These are phyloP conservation scores for Drosophila lini DNA, from an alignment of 1,140 invertebrate genomes.

Conservation along the genomic window DNA sequence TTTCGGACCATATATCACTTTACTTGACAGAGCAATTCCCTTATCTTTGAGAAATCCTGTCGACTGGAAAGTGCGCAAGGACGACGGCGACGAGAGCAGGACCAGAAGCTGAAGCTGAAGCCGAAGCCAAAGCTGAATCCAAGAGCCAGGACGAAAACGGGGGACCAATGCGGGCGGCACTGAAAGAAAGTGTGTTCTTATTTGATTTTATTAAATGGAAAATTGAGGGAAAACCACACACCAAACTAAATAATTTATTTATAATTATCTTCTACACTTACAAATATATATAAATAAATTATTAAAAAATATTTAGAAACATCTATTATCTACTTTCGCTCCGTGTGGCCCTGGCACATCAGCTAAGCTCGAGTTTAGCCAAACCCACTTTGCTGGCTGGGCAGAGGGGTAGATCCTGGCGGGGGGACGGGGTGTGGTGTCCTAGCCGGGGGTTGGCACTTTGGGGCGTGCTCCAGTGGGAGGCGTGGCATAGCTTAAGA, in stretches of 20 bases:
- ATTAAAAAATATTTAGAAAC: no score
- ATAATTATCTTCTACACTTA: no score
- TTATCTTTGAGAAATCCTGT: conserved; percentile 84
- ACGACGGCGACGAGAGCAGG: conserved; percentile 54
- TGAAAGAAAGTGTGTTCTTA: conserved; percentile 5
- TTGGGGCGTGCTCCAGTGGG: conserved; percentile 57
- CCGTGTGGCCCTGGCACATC: conserved; percentile 49
- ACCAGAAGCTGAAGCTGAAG: conserved; percentile 20
- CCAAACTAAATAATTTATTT: not conserved
- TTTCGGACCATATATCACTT: conserved; percentile 84
- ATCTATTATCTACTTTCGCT: not conserved
- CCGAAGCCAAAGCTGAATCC: conserved; percentile 9
- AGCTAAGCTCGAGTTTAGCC: conserved; percentile 81
- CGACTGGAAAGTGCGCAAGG: conserved; percentile 83
- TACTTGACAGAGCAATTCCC: conserved; percentile 84
- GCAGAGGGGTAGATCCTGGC: conserved; percentile 9
- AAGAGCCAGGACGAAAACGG: conserved; percentile 52
- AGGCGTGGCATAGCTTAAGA: conserved; percentile 81
- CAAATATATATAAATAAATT: no score
- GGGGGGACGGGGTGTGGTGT: not conserved
- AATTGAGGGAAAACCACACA: not conserved
- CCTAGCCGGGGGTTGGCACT: conserved; percentile 12
- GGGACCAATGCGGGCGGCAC: conserved; percentile 68
- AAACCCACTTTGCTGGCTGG: conserved; percentile 62
- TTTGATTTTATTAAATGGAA: not conserved